Base-by-base conservation (phyloP, 2,797 vertebrate species). In the Ctenopoma multispine region DNA sequence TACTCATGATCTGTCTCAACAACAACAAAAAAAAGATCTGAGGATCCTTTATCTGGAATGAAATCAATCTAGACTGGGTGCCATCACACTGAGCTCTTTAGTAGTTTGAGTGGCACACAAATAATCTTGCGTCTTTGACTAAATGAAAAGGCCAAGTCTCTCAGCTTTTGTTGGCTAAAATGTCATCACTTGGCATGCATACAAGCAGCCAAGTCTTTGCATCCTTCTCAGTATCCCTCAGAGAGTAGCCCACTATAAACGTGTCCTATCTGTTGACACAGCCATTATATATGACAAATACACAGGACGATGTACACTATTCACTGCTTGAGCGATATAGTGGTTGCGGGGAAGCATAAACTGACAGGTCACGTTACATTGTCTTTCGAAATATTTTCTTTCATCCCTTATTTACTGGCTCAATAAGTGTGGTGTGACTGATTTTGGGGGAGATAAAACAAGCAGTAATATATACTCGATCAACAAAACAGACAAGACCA, bases 161-260 rank as follows among this genome's bases (percentile, higher is more conserved):
- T 72, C 24, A 9, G 77, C 82, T 72, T 89, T 93, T 89, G 88
- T 90, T 65, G 58, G 61, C 76, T 81, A 83, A 93, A 92, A 93
- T 93, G 86, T 92, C 90, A 90, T 92, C 85, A 84, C 86, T 84
- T 89, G 89, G 87, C 84, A 70, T 41, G 20, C 64, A 69, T 78
- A 83, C 79, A 89, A 86, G 82, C 59, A 73, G 67, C 81, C 66
- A 63, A 79, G 80, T 86, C 73, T 88, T 80, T 83, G 85, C 86
- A 86, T 86, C 81, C 78, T 75, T 88, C 77, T 56, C 77, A 27
- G 63, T 13, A 65, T 86, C 86, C 80, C 89, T 84, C 62, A 49
- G 87, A 88, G 90, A 89, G 89, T 91, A 90, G 86, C 84, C 40
- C 56, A 69, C 72, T 65, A 75, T 83, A 74, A 75, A 72, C 80